Conservation (phyloP, 2,888 invertebrate genomes). For the Drosophila paracracens region DNA sequence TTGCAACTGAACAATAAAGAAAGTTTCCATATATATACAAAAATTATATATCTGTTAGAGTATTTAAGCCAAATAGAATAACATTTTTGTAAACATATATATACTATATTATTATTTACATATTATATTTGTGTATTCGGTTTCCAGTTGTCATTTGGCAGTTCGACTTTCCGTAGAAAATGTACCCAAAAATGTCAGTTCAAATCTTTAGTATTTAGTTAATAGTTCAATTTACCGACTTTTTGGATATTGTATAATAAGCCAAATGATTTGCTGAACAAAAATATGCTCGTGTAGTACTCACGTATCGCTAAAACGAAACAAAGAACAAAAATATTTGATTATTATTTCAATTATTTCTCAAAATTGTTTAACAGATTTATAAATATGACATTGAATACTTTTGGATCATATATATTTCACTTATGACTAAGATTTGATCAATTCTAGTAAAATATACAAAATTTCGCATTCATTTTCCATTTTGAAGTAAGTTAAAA, state of each 20-base stretch:
- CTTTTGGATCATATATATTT: not conserved
- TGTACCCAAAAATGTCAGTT: conserved; percentile 7
- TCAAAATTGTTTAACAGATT: not conserved
- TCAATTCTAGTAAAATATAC: not conserved
- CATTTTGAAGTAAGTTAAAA: not conserved
- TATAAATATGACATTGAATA: not conserved
- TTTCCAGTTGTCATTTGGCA: not conserved
- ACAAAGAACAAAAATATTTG: conserved; percentile 15
- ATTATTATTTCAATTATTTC: conserved; percentile 1
- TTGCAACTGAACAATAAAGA: not conserved
- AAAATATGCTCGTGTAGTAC: conserved; percentile 47
- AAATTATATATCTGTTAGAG: not conserved
- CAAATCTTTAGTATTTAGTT: conserved; percentile 38
- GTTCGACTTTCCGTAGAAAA: conserved; percentile 15
- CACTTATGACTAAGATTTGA: not conserved
- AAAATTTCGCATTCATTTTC: fast-evolving
- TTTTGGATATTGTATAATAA: not conserved
- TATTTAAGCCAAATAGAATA: not conserved
- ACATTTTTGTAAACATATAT: not conserved
- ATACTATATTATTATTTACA: not conserved
- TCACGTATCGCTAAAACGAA: conserved; percentile 81
- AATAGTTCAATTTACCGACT: conserved; percentile 14
- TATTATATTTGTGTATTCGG: not conserved
- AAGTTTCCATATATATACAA: not conserved
- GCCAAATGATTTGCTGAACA: conserved; percentile 17